These are phyloP conservation scores for Pristionchus entomophagus DNA, from an alignment of 2,888 invertebrate genomes.

Conservation along the genomic window DNA sequence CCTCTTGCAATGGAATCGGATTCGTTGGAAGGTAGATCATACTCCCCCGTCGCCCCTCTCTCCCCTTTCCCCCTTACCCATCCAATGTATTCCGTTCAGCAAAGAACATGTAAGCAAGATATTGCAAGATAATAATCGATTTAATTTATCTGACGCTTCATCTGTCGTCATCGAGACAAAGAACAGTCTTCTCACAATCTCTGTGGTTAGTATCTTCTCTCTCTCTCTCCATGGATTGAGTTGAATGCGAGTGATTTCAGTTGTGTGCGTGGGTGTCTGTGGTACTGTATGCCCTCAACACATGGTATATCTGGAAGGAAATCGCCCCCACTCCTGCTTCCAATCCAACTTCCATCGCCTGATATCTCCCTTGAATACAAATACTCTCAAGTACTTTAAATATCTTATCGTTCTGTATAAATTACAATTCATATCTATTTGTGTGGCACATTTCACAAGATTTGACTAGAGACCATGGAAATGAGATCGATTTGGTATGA, in stretches of 20 bases:
- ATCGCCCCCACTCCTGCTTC: slow-evolving; percentile 57
- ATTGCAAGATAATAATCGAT: not conserved
- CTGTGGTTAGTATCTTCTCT: slow-evolving; percentile 55
- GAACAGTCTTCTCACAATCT: slow-evolving; percentile 59
- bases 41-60: no score
- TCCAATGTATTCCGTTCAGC: no score
- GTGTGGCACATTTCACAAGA: not conserved
- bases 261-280: slow-evolving; percentile 85
- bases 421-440: not conserved
- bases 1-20: slow-evolving; percentile 66
- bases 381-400: not conserved
- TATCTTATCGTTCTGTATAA: not conserved
- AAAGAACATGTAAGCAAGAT: not conserved
- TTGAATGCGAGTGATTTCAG: slow-evolving; percentile 78
- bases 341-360: slow-evolving; percentile 60
- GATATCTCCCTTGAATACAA: slow-evolving; percentile 35
- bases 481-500: not conserved
- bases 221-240: slow-evolving; percentile 34
- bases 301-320: slow-evolving; percentile 86
- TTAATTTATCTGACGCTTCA: slow-evolving; percentile 15
- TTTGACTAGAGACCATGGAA: not conserved
- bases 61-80: no score
- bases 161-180: slow-evolving; percentile 51
- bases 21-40: slow-evolving; percentile 52
- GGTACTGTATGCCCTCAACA: slow-evolving; percentile 82